phyloP scores from a whole-genome alignment of 1,140 invertebrate genomes.

The Daktulosphaira vitifoliae region DNA sequence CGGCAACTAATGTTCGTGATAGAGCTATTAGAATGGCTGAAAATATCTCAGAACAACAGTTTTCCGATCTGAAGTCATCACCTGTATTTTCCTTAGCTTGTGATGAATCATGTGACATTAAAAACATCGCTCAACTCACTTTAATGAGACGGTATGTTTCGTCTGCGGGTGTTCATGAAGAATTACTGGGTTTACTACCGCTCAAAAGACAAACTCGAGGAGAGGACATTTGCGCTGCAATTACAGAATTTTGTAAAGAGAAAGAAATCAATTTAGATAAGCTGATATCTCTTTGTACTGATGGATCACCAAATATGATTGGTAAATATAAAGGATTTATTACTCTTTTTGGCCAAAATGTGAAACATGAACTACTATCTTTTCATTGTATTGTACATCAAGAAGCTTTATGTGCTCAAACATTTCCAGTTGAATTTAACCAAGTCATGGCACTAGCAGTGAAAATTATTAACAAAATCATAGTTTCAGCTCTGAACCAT shows the following conservation, averaged over 20 bases:
- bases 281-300: conserved; percentile 40
- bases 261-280: conserved; percentile 39
- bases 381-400: conserved; percentile 41
- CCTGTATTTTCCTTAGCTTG: conserved; percentile 39
- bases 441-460: conserved; percentile 40
- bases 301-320: conserved; percentile 38
- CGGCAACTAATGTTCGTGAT: conserved; percentile 41
- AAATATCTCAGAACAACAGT: conserved; percentile 35
- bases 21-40: conserved; percentile 40
- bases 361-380: conserved; percentile 40
- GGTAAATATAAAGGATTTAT: conserved; percentile 35
- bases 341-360: conserved; percentile 39
- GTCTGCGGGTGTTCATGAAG: conserved; percentile 37
- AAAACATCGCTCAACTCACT: conserved; percentile 40
- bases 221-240: conserved; percentile 41
- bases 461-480: conserved; percentile 39
- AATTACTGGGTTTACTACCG: conserved; percentile 40
- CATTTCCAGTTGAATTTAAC: conserved; percentile 40
- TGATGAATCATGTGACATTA: conserved; percentile 41
- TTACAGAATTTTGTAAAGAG: conserved; percentile 38
- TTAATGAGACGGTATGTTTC: conserved; percentile 40
- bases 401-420: conserved; percentile 41
- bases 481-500: conserved; percentile 40
- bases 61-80: conserved; percentile 40
- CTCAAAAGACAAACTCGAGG: conserved; percentile 39